Evolutionary conservation across 1,140 invertebrate species (phyloP).

Genomic region (Hydropsyche tenuis): DNA sequence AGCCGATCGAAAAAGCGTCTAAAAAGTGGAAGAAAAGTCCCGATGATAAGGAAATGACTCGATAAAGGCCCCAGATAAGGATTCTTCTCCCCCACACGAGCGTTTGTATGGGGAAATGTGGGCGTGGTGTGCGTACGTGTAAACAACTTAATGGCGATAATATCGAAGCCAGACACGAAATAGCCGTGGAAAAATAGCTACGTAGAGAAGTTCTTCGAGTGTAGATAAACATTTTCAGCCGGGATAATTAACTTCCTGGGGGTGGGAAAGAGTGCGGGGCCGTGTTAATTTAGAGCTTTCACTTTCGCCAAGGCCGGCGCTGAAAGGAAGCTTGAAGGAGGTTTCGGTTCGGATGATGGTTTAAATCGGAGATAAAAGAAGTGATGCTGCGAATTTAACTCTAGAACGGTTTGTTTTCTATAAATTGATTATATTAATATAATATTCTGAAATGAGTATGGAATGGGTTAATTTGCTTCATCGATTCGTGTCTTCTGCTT

Average conservation of each 20-base stretch:
- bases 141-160: constrained; percentile 27
- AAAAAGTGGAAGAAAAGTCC: constrained; percentile 5
- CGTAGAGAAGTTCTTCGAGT: neutral
- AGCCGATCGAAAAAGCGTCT: neutral
- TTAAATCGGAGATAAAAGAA: no score
- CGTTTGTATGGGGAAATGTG: no score
- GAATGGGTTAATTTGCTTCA: no score
- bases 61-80: constrained; percentile 30
- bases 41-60: constrained; percentile 33
- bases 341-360: no score
- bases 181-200: neutral
- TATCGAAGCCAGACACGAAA: constrained; percentile 27
- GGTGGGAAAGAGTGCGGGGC: neutral
- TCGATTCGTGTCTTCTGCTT: no score
- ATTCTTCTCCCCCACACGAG: no score
- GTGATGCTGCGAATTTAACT: no score
- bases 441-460: no score
- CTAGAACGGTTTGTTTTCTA: no score
- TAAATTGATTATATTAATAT: no score
- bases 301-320: neutral
- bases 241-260: constrained; percentile 10
- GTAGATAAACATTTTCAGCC: constrained; percentile 1
- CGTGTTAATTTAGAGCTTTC: constrained; percentile 14
- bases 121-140: constrained; percentile 4
- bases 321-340: no score